Percentiles rank a stretch among this genome's conserved stretches.
Conservation (phyloP, 2,113 vertebrate genomes). For the Clinocottus analis region DNA sequence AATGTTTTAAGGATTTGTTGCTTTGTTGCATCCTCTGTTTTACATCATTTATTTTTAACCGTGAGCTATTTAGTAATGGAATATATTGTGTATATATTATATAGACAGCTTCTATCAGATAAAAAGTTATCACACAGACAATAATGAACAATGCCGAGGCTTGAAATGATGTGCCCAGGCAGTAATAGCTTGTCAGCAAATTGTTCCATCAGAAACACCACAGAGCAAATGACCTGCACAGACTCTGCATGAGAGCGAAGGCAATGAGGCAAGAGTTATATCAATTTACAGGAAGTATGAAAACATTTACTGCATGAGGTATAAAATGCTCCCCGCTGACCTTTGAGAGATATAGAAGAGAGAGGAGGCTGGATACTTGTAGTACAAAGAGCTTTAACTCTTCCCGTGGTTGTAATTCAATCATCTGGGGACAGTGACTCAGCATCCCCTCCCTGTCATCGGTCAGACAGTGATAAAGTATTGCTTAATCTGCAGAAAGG, state of each 20-base stretch:
- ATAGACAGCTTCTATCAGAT: not conserved
- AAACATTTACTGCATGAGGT: constrained; percentile 16
- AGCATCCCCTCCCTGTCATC: not conserved
- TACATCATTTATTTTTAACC: not conserved
- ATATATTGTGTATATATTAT: not conserved
- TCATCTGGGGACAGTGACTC: constrained; percentile 24
- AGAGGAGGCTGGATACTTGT: not conserved
- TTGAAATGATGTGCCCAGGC: not conserved
- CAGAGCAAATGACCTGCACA: constrained; percentile 16
- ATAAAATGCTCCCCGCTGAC: constrained; percentile 19
- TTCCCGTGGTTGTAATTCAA: constrained; percentile 26
- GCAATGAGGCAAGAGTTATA: constrained; percentile 20
- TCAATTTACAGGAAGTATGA: constrained; percentile 18
- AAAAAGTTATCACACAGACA: not conserved
- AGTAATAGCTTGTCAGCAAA: constrained; percentile 11
- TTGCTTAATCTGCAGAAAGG: constrained; percentile 21
- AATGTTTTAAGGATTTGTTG: not conserved
- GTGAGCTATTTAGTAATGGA: not conserved
- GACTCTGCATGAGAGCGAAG: constrained; percentile 1
- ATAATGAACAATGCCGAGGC: not conserved
- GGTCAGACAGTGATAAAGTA: constrained; percentile 15
- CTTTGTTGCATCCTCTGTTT: not conserved
- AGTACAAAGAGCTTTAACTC: constrained; percentile 6
- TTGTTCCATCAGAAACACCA: constrained; percentile 2
- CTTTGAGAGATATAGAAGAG: not conserved